A percentile compares a stretch with the other conserved stretches of the same genome.
Conservation (phyloP, 1,140 invertebrate genomes). For the Bombus pyrosoma region DNA sequence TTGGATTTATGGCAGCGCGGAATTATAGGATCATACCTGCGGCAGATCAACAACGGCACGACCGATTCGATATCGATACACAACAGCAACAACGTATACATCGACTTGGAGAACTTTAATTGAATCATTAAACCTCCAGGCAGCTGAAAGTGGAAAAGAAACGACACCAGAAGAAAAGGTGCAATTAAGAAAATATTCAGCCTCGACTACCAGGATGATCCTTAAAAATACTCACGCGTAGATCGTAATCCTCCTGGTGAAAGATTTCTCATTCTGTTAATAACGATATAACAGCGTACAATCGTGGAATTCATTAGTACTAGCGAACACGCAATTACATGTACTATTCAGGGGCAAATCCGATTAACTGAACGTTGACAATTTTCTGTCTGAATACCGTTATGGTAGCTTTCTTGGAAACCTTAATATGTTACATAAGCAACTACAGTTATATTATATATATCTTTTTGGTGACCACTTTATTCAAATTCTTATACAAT, state of each 20-base stretch:
- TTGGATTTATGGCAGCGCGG: neutral
- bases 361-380: neutral
- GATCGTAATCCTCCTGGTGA: neutral
- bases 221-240: neutral
- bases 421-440: neutral
- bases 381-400: neutral
- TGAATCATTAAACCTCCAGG: neutral
- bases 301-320: neutral
- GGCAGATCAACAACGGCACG: no score
- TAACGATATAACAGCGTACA: neutral
- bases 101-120: neutral
- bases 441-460: no score
- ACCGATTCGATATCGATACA: neutral
- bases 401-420: no score
- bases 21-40: neutral
- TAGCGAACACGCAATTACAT: neutral
- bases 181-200: constrained; percentile 12
- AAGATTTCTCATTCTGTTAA: neutral
- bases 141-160: neutral
- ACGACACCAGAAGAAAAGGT: neutral
- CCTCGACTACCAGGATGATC: neutral
- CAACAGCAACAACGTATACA: neutral
- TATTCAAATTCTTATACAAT: neutral
- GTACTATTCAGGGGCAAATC: neutral
- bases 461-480: neutral